Conservation (phyloP, 2,113 vertebrate genomes). For the Crotalus helleri region DNA sequence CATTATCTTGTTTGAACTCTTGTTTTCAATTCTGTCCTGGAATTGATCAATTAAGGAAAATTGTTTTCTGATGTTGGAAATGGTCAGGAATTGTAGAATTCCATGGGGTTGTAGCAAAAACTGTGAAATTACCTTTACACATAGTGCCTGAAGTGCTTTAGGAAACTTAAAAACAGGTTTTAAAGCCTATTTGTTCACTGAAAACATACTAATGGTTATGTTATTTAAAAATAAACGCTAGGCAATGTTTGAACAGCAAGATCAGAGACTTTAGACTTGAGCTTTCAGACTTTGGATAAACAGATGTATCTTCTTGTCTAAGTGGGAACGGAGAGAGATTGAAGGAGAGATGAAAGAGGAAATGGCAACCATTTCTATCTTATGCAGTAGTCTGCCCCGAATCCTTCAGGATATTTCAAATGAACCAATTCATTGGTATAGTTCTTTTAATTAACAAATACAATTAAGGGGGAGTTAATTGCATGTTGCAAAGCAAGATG, state of each 20-base stretch:
- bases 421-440: neutral
- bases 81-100: neutral
- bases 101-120: neutral
- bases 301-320: neutral
- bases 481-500: neutral
- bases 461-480: neutral
- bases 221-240: neutral
- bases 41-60: neutral
- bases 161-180: neutral
- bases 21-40: neutral
- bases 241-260: neutral
- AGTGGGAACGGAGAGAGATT: neutral
- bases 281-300: neutral
- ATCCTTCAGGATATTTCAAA: neutral
- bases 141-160: neutral
- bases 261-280: neutral
- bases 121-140: neutral
- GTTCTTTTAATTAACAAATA: neutral
- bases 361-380: neutral
- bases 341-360: neutral
- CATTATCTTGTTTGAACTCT: neutral
- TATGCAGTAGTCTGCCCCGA: neutral
- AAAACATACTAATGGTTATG: neutral
- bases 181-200: neutral
- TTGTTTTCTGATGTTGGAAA: neutral